These are phyloP conservation scores for Enteromius afrohamiltoni DNA, from an alignment of 2,797 vertebrate genomes.

Conservation along the genomic window DNA sequence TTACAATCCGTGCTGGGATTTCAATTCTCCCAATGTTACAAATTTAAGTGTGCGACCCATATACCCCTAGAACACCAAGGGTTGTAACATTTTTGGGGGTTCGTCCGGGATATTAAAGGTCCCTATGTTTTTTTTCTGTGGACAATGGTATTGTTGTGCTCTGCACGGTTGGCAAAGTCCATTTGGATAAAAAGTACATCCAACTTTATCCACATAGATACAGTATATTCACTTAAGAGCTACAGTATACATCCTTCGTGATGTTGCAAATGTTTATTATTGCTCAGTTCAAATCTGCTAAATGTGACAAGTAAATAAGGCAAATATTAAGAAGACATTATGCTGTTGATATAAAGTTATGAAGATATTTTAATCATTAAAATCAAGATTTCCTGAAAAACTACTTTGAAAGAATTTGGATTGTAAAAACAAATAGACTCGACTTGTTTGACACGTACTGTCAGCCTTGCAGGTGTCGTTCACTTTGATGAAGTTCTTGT, in stretches of 20 bases:
- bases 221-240: neutral
- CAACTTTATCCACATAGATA: neutral
- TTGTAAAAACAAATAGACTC: neutral
- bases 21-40: no score
- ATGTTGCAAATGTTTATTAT: neutral
- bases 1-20: no score
- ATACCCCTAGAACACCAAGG: no score
- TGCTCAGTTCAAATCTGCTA: neutral
- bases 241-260: neutral
- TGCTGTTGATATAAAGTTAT: neutral
- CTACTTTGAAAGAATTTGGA: neutral
- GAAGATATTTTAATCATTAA: neutral
- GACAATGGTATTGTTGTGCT: no score
- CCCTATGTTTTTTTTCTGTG: no score
- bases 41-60: no score
- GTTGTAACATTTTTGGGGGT: no score
- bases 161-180: no score
- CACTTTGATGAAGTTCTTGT: constrained; percentile 88
- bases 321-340: neutral
- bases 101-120: no score
- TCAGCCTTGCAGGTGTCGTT: constrained; percentile 94
- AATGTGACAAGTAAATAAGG: neutral
- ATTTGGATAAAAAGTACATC: neutral
- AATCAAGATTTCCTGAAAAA: neutral
- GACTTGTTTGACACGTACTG: constrained; percentile 72